Conservation (phyloP, 2,797 vertebrate species). For the Acipenser oxyrinchus region DNA sequence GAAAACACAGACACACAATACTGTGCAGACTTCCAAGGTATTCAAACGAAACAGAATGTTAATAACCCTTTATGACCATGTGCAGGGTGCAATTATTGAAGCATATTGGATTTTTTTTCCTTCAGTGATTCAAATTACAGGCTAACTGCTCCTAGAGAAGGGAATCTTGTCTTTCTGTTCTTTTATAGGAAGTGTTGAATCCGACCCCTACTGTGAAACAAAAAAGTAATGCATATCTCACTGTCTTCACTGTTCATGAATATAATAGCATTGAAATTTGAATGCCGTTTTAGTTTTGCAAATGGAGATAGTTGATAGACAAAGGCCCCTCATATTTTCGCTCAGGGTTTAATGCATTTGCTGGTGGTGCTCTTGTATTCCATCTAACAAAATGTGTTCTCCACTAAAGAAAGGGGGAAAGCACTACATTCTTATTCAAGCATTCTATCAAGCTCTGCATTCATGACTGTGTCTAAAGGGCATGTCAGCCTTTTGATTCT, state of each 20-base stretch:
- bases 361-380: constrained; percentile 87
- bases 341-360: constrained; percentile 96
- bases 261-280: constrained; percentile 88
- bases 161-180: constrained; percentile 73
- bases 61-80: constrained; percentile 75
- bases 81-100: constrained; percentile 69
- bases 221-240: constrained; percentile 91
- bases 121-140: constrained; percentile 79
- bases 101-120: constrained; percentile 56
- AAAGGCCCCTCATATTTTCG: constrained; percentile 81
- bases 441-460: constrained; percentile 95
- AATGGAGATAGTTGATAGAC: constrained; percentile 83
- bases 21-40: constrained; percentile 34
- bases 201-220: constrained; percentile 82
- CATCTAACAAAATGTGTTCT: constrained; percentile 89
- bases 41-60: constrained; percentile 69
- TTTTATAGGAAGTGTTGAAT: constrained; percentile 88
- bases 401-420: constrained; percentile 82
- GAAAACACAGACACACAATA: constrained; percentile 4
- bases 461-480: constrained; percentile 99
- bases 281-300: constrained; percentile 90
- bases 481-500: constrained; percentile 98
- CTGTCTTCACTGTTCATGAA: constrained; percentile 79
- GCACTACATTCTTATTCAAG: constrained; percentile 96
- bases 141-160: constrained; percentile 69